These are phyloP conservation scores for Nemapogon koenigi DNA, from an alignment of 2,888 invertebrate genomes.

Conservation along the genomic window DNA sequence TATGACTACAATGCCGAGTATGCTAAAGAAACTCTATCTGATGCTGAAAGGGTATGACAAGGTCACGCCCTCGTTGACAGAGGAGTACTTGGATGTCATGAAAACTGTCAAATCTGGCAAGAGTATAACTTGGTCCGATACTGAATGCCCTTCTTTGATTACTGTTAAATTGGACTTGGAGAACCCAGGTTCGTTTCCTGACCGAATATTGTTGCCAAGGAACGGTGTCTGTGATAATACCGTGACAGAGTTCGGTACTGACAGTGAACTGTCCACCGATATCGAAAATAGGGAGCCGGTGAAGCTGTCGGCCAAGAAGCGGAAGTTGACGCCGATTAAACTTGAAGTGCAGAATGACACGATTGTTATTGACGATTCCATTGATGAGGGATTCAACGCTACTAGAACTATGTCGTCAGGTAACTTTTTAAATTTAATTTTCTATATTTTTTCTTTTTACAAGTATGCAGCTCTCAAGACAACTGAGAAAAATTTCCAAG, in stretches of 20 bases:
- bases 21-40: slow-evolving; percentile 64
- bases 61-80: slow-evolving; percentile 59
- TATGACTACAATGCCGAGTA: slow-evolving; percentile 53
- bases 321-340: slow-evolving; percentile 49
- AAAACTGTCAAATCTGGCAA: slow-evolving; percentile 65
- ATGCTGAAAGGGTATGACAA: slow-evolving; percentile 66
- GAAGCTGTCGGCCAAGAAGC: slow-evolving; percentile 27
- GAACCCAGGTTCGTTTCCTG: slow-evolving; percentile 29
- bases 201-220: slow-evolving; percentile 19
- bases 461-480: too few species aligned
- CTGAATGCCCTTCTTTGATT: slow-evolving; percentile 29
- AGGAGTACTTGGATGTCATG: slow-evolving; percentile 65
- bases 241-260: too few species aligned
- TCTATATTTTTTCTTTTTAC: neutral
- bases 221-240: too few species aligned
- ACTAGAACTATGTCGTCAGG: slow-evolving; percentile 27
- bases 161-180: slow-evolving; percentile 35
- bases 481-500: too few species aligned
- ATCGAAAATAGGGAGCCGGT: slow-evolving; percentile 34
- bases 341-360: slow-evolving; percentile 42
- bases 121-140: slow-evolving; percentile 60
- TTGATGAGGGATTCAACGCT: slow-evolving; percentile 33
- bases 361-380: slow-evolving; percentile 48
- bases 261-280: slow-evolving; percentile 43
- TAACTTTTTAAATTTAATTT: neutral